These are phyloP conservation scores for Caerostris extrusa DNA, from an alignment of 1,140 invertebrate species.

Conservation along the genomic window DNA sequence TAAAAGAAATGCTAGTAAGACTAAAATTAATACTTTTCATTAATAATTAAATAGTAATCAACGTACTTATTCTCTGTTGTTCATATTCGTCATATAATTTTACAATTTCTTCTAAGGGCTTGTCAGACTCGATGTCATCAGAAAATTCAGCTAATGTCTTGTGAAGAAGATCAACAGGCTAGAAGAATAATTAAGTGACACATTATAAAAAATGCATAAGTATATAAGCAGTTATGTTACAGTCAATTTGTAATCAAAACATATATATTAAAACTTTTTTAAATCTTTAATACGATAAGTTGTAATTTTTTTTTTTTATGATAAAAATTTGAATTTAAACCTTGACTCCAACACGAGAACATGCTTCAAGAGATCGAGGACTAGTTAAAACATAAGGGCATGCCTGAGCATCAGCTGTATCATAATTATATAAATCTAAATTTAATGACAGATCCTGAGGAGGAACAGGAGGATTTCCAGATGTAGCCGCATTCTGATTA, in stretches of 20 bases:
- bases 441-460: slow-evolving; percentile 75
- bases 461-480: slow-evolving; percentile 44
- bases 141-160: slow-evolving; percentile 78
- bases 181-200: slow-evolving; percentile 26
- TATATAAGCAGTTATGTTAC: too few relatives aligned
- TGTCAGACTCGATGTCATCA: slow-evolving; percentile 76
- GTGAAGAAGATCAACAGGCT: slow-evolving; percentile 81
- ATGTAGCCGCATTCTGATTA: slow-evolving; percentile 30
- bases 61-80: slow-evolving; percentile 78
- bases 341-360: slow-evolving; percentile 83
- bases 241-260: too few relatives aligned
- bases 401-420: slow-evolving; percentile 81
- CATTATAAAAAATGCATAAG: too few relatives aligned
- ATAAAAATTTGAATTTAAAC: slow-evolving; percentile 78
- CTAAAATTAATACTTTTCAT: background rate
- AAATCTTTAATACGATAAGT: too few relatives aligned
- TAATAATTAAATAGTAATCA: background rate
- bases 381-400: slow-evolving; percentile 84
- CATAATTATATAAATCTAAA: slow-evolving; percentile 83
- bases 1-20: background rate
- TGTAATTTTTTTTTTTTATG: too few relatives aligned
- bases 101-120: slow-evolving; percentile 77
- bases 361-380: slow-evolving; percentile 84
- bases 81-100: slow-evolving; percentile 78
- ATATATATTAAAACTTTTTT: too few relatives aligned